Evolutionary conservation across 92 coral and sea anemone genomes (phyloP), one percentile per base, ranked within the genome.

Genomic region (Porites evermanni): DNA sequence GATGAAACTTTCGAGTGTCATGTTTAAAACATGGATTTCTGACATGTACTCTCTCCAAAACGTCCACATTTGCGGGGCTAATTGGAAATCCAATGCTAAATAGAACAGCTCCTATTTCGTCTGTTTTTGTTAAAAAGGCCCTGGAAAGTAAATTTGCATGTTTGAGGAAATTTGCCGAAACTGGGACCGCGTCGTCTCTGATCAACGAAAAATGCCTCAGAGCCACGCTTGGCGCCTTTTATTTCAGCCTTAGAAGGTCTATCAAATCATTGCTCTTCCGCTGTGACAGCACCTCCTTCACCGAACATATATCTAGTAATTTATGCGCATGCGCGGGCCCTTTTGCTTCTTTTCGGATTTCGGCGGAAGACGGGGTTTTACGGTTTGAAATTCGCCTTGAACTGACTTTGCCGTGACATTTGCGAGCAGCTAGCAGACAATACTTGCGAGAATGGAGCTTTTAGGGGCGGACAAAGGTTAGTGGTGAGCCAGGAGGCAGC

Each of bases 261-360:
- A 68, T 79, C 51, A 64, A 72, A 74, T 64, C 80, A 5, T 20
- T 53, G 52, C 10, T 19, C 64, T 50, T 19, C 56, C 50, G 72
- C 26, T 18, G 63, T 50, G 51, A 51, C 74, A 83, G 72, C 80
- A 24, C 20, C 23, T 5, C 19, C 24, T 47, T 53, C 9, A 23
- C 17, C 12, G 18, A 74, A 8, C 63, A n/a, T 71, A 70, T 60
- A 67, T 73, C 64, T 5, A 21, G 66, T 77, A 77, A 74, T 70
- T 50, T 74, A n/a, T 94, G 98, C 98, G 98, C 98, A 95, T 95
- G 98, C 98, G 98, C 96, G 82, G 44, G 54, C 8, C 24, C 18
- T 77, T 87, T 61, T 21, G 65, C 74, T 77, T 74, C 72, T 67
- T 58, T 77, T 90, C 74, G 58, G 18, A 59, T 26, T 61, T 8